Percentiles rank a stretch among this genome's conserved stretches.
These are phyloP conservation scores for Ariopsis seemanni DNA, from an alignment of 2,113 vertebrate species.

Conservation along the genomic window DNA sequence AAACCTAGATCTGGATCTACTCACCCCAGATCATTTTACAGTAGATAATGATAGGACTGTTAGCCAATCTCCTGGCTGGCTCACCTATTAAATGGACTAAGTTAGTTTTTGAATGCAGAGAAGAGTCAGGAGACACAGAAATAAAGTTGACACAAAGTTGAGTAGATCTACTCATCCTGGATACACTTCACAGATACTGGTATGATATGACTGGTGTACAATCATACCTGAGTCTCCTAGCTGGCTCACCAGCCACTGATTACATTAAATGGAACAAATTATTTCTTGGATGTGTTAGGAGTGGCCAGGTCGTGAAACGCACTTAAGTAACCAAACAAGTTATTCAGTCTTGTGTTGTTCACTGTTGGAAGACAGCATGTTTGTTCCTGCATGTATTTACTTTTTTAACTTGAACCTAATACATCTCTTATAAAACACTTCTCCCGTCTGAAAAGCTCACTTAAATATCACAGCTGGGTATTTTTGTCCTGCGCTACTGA, in stretches of 20 bases:
- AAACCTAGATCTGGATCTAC: not conserved
- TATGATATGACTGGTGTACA: not conserved
- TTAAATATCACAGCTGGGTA: constrained; percentile 4
- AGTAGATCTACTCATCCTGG: not conserved
- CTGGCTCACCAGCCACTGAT: not conserved
- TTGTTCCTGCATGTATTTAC: not conserved
- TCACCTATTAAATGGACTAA: not conserved
- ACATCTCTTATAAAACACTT: not conserved
- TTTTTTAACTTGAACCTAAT: not conserved
- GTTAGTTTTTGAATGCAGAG: not conserved
- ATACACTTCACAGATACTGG: not conserved
- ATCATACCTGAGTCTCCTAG: not conserved
- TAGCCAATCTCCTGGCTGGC: not conserved
- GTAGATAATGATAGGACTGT: not conserved
- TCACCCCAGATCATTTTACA: not conserved
- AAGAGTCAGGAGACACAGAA: not conserved
- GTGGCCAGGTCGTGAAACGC: not conserved
- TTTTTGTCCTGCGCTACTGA: constrained; percentile 3
- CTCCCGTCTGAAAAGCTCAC: not conserved
- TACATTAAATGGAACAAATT: not conserved
- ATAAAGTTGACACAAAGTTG: not conserved
- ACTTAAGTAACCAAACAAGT: not conserved
- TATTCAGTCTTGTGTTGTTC: too few relatives aligned
- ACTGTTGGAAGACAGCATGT: not conserved
- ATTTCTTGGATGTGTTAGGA: not conserved